Evolutionary conservation across 2,113 vertebrate genomes (phyloP).

Genomic region (Pandion haliaetus): DNA sequence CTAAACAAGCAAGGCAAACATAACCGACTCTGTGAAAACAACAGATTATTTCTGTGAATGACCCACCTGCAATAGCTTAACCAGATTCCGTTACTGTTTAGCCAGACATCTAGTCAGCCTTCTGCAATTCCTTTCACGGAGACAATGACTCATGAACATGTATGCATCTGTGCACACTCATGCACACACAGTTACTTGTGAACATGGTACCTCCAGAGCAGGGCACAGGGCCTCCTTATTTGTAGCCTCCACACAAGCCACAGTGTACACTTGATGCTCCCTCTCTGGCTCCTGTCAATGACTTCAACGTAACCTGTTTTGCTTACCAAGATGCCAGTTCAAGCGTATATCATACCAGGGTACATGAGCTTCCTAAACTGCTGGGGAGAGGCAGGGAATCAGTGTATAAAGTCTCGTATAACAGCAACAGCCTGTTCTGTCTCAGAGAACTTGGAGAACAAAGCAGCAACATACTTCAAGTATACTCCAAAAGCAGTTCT

Average conservation of each 20-base stretch:
- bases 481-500: not conserved
- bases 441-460: not conserved
- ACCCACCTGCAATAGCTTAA: not conserved
- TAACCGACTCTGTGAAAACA: not conserved
- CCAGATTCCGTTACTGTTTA: not conserved
- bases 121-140: not conserved
- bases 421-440: not conserved
- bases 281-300: not conserved
- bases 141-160: fast-evolving
- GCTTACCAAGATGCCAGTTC: not conserved
- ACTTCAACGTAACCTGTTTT: not conserved
- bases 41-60: not conserved
- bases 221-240: not conserved
- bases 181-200: not conserved
- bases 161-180: fast-evolving
- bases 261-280: not conserved
- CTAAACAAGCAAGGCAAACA: not conserved
- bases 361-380: not conserved
- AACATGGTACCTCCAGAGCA: not conserved
- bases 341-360: not conserved
- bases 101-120: not conserved
- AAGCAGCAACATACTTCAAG: not conserved
- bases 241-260: not conserved
- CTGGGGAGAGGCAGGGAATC: not conserved
- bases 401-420: not conserved